Conservation (phyloP, 2,113 vertebrate genomes). For the Chascanopsetta lugubris region DNA sequence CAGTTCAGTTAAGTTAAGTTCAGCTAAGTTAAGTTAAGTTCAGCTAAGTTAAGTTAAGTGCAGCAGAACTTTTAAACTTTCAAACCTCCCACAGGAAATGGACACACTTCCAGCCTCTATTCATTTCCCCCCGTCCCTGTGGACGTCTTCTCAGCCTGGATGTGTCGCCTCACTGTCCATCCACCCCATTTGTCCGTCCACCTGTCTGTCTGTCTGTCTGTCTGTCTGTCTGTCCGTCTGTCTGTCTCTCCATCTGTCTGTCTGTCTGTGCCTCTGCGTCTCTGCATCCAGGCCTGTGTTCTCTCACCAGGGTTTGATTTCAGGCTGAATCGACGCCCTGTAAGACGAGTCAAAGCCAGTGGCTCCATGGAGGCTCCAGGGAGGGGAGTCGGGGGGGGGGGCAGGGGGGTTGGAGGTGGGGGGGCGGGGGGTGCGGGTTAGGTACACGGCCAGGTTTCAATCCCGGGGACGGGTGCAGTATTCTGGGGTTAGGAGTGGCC, state of each 20-base stretch:
- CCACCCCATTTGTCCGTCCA: too few relatives aligned
- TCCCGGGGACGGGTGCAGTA: slow-evolving; percentile 70
- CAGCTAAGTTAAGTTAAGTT: too few relatives aligned
- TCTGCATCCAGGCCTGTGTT: slow-evolving; percentile 59
- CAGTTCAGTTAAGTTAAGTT: too few relatives aligned
- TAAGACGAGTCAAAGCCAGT: slow-evolving; percentile 79
- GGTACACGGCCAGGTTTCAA: slow-evolving; percentile 71
- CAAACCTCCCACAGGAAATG: slow-evolving; percentile 37
- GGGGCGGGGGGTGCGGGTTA: slow-evolving; percentile 34
- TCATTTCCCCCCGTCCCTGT: slow-evolving; percentile 49
- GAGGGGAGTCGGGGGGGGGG: slow-evolving; percentile 50
- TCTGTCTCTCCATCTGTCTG: slow-evolving; percentile 54
- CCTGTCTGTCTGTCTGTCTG: slow-evolving; percentile 47
- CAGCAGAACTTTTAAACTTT: slow-evolving; percentile 16
- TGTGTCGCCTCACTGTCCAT: slow-evolving; percentile 36
- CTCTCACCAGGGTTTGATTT: slow-evolving; percentile 80
- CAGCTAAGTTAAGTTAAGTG: too few relatives aligned
- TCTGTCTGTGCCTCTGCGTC: slow-evolving; percentile 67
- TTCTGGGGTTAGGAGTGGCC: slow-evolving; percentile 76
- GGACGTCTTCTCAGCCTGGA: slow-evolving; percentile 60
- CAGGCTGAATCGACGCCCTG: slow-evolving; percentile 78
- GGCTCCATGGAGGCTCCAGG: slow-evolving; percentile 69
- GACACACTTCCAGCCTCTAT: slow-evolving; percentile 63
- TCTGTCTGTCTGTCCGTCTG: slow-evolving; percentile 60
- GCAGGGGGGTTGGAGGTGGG: slow-evolving; percentile 69